These are phyloP conservation scores for Sinocyclocheilus grahami DNA, from an alignment of 2,113 vertebrate genomes.

Conservation along the genomic window DNA sequence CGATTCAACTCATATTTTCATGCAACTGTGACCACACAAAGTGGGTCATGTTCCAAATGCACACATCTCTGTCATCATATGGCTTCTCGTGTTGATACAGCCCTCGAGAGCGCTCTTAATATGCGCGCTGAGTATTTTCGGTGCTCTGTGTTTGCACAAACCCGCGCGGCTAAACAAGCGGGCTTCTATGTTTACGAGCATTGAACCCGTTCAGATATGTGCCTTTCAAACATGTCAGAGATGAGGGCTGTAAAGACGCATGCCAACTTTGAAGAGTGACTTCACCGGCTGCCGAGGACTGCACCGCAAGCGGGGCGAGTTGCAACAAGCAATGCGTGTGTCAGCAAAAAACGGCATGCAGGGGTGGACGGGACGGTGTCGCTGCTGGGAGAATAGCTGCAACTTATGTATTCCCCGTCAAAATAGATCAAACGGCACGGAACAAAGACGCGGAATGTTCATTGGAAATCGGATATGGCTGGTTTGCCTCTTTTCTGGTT, in stretches of 20 bases:
- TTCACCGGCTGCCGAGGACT: constrained; percentile 65
- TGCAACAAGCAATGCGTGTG: constrained; percentile 65
- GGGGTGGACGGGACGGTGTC: constrained; percentile 23
- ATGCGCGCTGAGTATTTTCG: constrained; percentile 28
- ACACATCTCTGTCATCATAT: neutral
- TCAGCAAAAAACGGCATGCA: constrained; percentile 55
- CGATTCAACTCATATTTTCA: constrained; percentile 21
- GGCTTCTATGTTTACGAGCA: constrained; percentile 66
- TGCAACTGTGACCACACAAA: constrained; percentile 25
- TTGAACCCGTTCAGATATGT: constrained; percentile 70
- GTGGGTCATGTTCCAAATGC: constrained; percentile 24
- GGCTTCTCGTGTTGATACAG: constrained; percentile 31
- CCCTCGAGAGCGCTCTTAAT: constrained; percentile 22
- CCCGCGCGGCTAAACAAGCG: constrained; percentile 63
- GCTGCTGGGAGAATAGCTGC: constrained; percentile 25
- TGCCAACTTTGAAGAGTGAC: constrained; percentile 71
- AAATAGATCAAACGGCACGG: constrained; percentile 53
- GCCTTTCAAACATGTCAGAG: constrained; percentile 75
- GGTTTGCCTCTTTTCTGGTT: constrained; percentile 51
- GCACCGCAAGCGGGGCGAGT: constrained; percentile 67
- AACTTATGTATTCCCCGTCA: constrained; percentile 53
- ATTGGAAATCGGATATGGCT: constrained; percentile 58
- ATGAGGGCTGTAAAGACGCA: constrained; percentile 64
- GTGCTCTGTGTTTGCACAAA: constrained; percentile 35
- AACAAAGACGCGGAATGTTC: constrained; percentile 55